Evolutionary conservation across 2,888 invertebrate species (phyloP).

Genomic region (Stratiomys singularior): DNA sequence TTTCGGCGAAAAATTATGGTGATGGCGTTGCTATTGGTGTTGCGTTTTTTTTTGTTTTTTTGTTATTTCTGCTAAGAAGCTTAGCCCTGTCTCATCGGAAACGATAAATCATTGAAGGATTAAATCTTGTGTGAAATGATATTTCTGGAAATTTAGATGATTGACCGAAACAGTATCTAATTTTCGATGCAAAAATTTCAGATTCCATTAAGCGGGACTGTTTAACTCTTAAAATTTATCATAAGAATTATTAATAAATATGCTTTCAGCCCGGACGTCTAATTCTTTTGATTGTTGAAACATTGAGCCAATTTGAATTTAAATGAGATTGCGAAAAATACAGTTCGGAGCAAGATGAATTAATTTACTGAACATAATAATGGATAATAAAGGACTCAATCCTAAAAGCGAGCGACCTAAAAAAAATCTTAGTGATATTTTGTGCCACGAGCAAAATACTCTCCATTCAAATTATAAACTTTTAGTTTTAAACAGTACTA

Average conservation of each 20-base stretch:
- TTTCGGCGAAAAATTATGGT: background rate
- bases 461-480: background rate
- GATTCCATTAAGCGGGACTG: too few species aligned
- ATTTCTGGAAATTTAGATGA: conserved; percentile 1
- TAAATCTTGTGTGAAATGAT: background rate
- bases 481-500: conserved; percentile 28
- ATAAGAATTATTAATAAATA: background rate
- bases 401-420: too few species aligned
- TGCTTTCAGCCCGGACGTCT: background rate
- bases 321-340: too few species aligned
- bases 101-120: conserved; percentile 30
- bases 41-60: conserved; percentile 14
- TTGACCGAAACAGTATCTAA: background rate
- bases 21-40: background rate
- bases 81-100: background rate
- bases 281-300: too few species aligned
- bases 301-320: too few species aligned
- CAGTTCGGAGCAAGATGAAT: too few species aligned
- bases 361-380: too few species aligned
- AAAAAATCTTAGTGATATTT: too few species aligned
- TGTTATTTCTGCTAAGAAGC: background rate
- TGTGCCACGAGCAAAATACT: background rate
- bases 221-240: too few species aligned
- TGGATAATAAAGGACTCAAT: too few species aligned
- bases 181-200: background rate